Conservation (phyloP, 1,140 invertebrate genomes). For the Bemisia tabaci region DNA sequence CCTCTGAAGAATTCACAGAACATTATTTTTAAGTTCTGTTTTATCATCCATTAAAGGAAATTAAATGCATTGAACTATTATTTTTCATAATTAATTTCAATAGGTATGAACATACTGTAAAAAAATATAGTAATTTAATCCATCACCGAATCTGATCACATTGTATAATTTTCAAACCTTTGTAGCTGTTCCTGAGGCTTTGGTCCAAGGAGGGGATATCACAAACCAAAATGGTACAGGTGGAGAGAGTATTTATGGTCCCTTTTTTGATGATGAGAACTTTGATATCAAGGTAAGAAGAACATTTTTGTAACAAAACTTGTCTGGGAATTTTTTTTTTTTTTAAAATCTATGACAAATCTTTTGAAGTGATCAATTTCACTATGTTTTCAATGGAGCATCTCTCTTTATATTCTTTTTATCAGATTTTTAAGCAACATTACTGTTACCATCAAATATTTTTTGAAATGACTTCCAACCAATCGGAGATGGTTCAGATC, state of each 20-base stretch:
- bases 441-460: too few relatives aligned
- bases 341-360: background rate
- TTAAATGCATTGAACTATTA: background rate
- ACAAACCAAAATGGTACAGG: conserved; percentile 66
- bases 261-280: conserved; percentile 80
- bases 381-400: too few relatives aligned
- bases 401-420: too few relatives aligned
- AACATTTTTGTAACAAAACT: background rate
- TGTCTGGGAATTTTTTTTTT: background rate
- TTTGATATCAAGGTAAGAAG: conserved; percentile 48
- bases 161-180: too few relatives aligned
- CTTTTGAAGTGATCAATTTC: background rate
- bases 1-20: too few relatives aligned
- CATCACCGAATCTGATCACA: too few relatives aligned
- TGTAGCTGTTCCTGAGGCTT: conserved; percentile 55
- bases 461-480: too few relatives aligned
- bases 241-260: conserved; percentile 89
- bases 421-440: too few relatives aligned
- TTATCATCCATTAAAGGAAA: too few relatives aligned
- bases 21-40: too few relatives aligned
- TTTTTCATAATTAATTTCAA: background rate
- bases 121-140: too few relatives aligned
- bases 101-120: background rate
- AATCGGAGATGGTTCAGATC: too few relatives aligned
- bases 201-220: conserved; percentile 76